Percentiles rank a stretch among this genome's conserved stretches.
phyloP scores from a whole-genome alignment of 2,797 vertebrate genomes.

The Phylloscopus collybita region DNA sequence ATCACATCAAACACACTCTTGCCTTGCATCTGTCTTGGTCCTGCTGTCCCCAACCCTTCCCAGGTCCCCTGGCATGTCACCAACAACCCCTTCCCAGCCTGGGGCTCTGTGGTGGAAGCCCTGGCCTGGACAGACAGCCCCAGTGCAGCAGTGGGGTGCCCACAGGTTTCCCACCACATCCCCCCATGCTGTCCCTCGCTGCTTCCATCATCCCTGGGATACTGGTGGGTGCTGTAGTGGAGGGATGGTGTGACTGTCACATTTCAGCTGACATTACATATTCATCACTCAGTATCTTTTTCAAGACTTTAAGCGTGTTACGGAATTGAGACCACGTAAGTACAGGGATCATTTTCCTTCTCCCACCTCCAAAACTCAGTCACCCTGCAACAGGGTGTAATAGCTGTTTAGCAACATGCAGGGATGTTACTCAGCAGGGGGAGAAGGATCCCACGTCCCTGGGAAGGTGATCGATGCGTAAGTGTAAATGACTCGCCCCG shows the following conservation, averaged over 20 bases:
- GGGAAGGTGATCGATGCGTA: neutral
- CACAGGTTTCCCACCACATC: neutral
- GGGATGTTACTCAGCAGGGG: constrained; percentile 6
- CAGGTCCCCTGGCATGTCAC: neutral
- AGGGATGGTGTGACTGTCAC: neutral
- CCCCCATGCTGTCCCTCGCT: neutral
- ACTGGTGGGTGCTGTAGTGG: neutral
- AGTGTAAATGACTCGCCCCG: neutral
- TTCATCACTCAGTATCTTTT: constrained; percentile 21
- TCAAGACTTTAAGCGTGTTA: neutral
- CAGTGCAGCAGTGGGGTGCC: too few relatives aligned
- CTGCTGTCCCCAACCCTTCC: neutral
- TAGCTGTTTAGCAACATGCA: constrained; percentile 7
- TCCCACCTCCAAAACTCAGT: constrained; percentile 31
- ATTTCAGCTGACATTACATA: neutral
- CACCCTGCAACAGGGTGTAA: neutral
- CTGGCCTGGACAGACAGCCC: neutral
- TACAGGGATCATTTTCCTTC: constrained; percentile 50
- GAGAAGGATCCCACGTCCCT: neutral
- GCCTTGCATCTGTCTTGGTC: fast-evolving
- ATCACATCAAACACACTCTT: neutral
- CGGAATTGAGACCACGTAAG: constrained; percentile 17
- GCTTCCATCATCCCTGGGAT: neutral
- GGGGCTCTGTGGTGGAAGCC: neutral
- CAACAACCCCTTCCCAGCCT: neutral